These are phyloP conservation scores for Ashinkailepas kermadecensis DNA, from an alignment of 2,888 invertebrate genomes.

Conservation along the genomic window DNA sequence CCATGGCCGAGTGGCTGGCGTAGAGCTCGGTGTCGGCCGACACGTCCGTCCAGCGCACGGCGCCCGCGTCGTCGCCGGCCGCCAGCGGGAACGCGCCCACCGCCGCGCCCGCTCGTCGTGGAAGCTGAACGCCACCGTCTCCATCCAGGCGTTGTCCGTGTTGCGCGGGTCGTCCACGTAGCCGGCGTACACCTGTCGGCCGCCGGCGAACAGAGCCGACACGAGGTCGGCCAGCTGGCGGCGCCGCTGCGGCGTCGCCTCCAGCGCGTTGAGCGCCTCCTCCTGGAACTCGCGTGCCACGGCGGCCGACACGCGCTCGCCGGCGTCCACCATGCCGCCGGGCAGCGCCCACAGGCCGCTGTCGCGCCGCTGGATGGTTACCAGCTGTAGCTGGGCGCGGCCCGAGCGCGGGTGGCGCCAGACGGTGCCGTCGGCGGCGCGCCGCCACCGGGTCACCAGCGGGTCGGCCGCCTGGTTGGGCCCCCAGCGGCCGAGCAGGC, in stretches of 20 bases:
- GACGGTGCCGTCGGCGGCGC: constrained; percentile 35
- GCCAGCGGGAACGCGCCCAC: constrained; percentile 57
- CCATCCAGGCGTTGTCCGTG: constrained; percentile 99
- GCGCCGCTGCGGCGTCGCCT: constrained; percentile 43
- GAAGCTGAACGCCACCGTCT: constrained; percentile 86
- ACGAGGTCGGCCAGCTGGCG: neutral
- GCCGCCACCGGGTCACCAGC: constrained; percentile 85
- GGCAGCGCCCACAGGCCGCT: constrained; percentile 89
- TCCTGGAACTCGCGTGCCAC: constrained; percentile 89
- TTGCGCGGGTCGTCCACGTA: constrained; percentile 52
- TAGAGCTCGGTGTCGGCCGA: constrained; percentile 62
- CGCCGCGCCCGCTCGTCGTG: constrained; percentile 69
- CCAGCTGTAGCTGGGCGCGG: constrained; percentile 75
- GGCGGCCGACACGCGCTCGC: constrained; percentile 71
- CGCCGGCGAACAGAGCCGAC: constrained; percentile 5
- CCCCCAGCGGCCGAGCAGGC: constrained; percentile 86
- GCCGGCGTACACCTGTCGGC: neutral
- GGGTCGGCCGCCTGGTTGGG: constrained; percentile 98
- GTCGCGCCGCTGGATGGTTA: constrained; percentile 80
- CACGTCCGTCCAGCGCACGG: constrained; percentile 81
- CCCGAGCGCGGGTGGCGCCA: constrained; percentile 36
- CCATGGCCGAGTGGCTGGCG: constrained; percentile 77
- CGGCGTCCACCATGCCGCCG: constrained; percentile 77
- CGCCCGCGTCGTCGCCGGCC: constrained; percentile 87
- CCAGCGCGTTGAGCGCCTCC: constrained; percentile 74